Evolutionary conservation across 1,140 invertebrate species (phyloP), one percentile per base, ranked within the genome.

Genomic region (Maconellicoccus hirsutus): DNA sequence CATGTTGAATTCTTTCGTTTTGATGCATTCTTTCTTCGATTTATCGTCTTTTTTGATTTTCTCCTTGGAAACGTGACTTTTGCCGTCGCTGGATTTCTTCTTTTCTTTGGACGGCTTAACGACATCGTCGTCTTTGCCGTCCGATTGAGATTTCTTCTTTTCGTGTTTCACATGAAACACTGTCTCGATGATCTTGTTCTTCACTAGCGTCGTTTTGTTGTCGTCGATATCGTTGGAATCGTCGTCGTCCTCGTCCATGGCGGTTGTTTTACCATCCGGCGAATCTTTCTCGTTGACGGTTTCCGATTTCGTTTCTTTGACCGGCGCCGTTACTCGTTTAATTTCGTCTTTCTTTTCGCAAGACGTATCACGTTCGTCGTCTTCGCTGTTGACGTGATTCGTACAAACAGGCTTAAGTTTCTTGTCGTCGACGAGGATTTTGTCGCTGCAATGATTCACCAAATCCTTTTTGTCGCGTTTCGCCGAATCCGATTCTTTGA

Each of bases 21-120:
- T 72, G 27, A 69, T 70, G 26, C 59, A 39, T 70, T 75, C 75
- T 73, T 75, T 75, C 61, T 69, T 72, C 59, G 74, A 76, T 70
- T 75, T 76, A 52, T 75, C 72, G 12, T 77, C 76, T 75, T 78
- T 77, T 39, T 74, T 72, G 33, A 66, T 71, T n/a, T 39, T 27
- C 59, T 74, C 71, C 33, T 59, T 71, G 7, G 61, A 66, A 2
- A 8, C 3, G 2, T 23, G 7, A 2, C 10, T 23, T 3, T 4
- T 23, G 6, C 4, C 16, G 4, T 8, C 8, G 7, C 10, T 16
- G 7, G 21, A 25, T 23, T 66, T 66, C 21, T 66, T 66, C 61
- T 66, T 66, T 22, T 66, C 61, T 25, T 25, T 25, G 8, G 61
- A 6, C 3, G 61, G 61, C 16, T 66, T 66, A 14, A 25, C 25